Percentiles rank a stretch among this genome's conserved stretches.
Conservation (phyloP, 2,113 vertebrate species). For the Symphodus melops region DNA sequence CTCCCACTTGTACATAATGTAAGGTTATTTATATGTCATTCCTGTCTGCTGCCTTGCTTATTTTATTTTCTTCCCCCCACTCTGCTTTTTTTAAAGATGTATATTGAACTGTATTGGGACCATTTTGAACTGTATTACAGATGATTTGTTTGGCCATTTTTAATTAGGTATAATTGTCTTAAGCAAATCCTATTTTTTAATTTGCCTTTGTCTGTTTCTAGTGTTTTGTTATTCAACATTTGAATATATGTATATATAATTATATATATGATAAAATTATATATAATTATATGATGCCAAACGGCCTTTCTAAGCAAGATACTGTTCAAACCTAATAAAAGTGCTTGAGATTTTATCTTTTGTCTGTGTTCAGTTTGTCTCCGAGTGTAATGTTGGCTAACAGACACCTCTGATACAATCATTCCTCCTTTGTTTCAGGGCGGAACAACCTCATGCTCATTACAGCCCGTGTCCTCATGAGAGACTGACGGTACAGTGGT, state of each 20-base stretch:
- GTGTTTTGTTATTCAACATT: constrained; percentile 84
- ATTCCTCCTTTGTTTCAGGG: background rate
- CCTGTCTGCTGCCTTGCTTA: constrained; percentile 73
- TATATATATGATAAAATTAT: constrained; percentile 86
- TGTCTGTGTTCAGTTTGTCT: constrained; percentile 14
- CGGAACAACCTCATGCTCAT: constrained; percentile 10
- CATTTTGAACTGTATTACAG: constrained; percentile 81
- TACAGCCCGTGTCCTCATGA: constrained; percentile 27
- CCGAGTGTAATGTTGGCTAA: background rate
- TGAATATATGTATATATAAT: constrained; percentile 86
- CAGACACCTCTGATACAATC: background rate
- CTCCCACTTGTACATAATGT: constrained; percentile 84
- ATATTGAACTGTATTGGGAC: constrained; percentile 84
- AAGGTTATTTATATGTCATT: constrained; percentile 86
- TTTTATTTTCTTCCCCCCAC: constrained; percentile 47
- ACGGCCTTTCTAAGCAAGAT: constrained; percentile 85
- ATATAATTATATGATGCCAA: constrained; percentile 87
- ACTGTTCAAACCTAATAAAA: constrained; percentile 85
- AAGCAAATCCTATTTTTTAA: constrained; percentile 75
- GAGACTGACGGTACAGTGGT: constrained; percentile 32
- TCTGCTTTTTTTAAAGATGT: constrained; percentile 55
- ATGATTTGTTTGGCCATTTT: constrained; percentile 71
- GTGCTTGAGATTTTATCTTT: constrained; percentile 83
- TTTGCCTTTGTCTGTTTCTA: constrained; percentile 78
- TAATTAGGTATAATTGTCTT: constrained; percentile 79